Conservation (phyloP, 2,113 vertebrate genomes). For the Platycercus adscitus region DNA sequence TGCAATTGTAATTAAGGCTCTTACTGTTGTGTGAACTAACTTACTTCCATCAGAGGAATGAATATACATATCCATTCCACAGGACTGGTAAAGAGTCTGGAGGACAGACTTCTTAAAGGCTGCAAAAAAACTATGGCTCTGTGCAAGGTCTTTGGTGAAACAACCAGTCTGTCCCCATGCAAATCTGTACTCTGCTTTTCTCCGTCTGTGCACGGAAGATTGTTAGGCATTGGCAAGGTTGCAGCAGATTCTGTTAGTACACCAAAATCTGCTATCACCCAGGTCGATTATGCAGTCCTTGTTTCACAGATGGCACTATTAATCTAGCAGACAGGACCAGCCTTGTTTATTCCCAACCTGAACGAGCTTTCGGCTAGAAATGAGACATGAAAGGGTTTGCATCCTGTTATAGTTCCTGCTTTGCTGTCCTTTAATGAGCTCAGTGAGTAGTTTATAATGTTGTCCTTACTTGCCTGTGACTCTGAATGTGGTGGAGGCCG, state of each 20-base stretch:
- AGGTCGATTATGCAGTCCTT: background rate
- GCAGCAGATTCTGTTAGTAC: background rate
- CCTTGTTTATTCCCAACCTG: background rate
- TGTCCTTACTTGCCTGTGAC: background rate
- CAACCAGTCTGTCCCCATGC: no score
- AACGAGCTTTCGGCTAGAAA: background rate
- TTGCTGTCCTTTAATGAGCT: conserved; percentile 25
- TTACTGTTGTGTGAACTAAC: background rate
- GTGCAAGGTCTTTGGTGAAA: background rate
- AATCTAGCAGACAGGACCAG: conserved; percentile 5
- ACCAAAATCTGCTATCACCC: background rate
- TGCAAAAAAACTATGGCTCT: background rate
- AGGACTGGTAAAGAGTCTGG: background rate
- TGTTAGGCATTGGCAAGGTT: background rate
- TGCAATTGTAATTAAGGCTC: background rate
- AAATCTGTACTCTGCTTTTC: background rate
- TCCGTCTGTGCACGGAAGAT: background rate
- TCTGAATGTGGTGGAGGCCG: background rate
- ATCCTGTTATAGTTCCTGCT: conserved; percentile 10
- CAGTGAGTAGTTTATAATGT: background rate
- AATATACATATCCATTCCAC: background rate
- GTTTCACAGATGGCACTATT: background rate
- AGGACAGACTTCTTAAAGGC: background rate
- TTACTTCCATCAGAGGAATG: background rate
- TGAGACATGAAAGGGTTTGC: background rate